Evolutionary conservation across 2,888 invertebrate species (phyloP).

Genomic region (Metacarcinus magister): DNA sequence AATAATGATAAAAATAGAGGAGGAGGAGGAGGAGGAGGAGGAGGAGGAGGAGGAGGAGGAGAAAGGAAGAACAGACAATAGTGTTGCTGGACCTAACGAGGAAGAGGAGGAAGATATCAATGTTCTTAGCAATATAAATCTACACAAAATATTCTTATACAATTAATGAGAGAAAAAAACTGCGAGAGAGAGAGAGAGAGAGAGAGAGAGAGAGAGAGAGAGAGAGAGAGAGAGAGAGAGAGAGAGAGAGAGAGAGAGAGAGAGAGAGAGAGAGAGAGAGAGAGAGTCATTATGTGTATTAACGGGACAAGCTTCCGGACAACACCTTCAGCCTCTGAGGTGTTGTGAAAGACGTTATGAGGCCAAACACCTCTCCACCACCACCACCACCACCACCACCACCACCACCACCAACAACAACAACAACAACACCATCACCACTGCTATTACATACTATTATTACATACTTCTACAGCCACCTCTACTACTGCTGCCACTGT

Average conservation of each 20-base stretch:
- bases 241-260: constrained; percentile 48
- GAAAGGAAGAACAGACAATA: no score
- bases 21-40: no score
- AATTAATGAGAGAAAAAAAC: not conserved
- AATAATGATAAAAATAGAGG: no score
- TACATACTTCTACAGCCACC: not conserved
- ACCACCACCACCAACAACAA: not conserved
- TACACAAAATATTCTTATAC: not conserved
- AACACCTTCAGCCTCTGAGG: not conserved
- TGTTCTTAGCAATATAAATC: not conserved
- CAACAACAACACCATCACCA: not conserved
- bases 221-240: constrained; percentile 40
- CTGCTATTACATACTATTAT: not conserved
- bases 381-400: constrained; percentile 20
- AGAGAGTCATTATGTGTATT: not conserved
- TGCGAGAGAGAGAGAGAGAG: constrained; percentile 27
- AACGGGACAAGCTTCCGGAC: not conserved
- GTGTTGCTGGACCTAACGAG: no score
- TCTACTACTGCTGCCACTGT: not conserved
- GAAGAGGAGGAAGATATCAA: no score
- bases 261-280: constrained; percentile 48
- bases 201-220: constrained; percentile 43
- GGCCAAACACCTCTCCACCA: not conserved
- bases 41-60: no score
- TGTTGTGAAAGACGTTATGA: not conserved